Percentiles rank a stretch among this genome's conserved stretches.
Conservation (phyloP, 2,113 vertebrate species). For the Strix aluco region DNA sequence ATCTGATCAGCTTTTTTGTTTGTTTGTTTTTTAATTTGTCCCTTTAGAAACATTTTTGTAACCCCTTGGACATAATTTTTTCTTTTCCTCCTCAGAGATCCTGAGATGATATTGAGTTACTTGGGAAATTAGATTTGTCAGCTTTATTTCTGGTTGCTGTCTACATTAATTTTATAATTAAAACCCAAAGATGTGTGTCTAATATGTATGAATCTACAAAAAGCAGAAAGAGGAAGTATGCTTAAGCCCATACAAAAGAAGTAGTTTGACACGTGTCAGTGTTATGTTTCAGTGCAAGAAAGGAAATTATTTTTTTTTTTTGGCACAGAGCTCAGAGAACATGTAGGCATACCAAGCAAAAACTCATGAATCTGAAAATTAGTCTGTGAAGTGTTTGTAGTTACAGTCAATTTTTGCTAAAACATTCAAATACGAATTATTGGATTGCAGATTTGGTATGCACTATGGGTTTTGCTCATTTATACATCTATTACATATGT, state of each 20-base stretch:
- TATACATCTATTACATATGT: background rate
- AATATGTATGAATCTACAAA: conserved; percentile 49
- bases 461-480: background rate
- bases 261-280: background rate
- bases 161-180: conserved; percentile 67
- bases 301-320: background rate
- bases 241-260: background rate
- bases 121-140: conserved; percentile 64
- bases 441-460: background rate
- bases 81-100: conserved; percentile 11
- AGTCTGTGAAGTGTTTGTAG: conserved; percentile 27
- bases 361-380: conserved; percentile 42
- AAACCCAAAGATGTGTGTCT: conserved; percentile 64
- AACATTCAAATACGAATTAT: conserved; percentile 16
- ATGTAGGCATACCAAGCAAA: conserved; percentile 14
- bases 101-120: conserved; percentile 44
- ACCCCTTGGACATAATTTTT: background rate
- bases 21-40: background rate
- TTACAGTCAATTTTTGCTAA: background rate
- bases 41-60: background rate
- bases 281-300: background rate
- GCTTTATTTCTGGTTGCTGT: conserved; percentile 53
- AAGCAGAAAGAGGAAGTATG: background rate
- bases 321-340: conserved; percentile 4
- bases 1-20: background rate